Evolutionary conservation across 2,797 vertebrate genomes (phyloP).

Genomic region (Chaenodraco wilsoni): DNA sequence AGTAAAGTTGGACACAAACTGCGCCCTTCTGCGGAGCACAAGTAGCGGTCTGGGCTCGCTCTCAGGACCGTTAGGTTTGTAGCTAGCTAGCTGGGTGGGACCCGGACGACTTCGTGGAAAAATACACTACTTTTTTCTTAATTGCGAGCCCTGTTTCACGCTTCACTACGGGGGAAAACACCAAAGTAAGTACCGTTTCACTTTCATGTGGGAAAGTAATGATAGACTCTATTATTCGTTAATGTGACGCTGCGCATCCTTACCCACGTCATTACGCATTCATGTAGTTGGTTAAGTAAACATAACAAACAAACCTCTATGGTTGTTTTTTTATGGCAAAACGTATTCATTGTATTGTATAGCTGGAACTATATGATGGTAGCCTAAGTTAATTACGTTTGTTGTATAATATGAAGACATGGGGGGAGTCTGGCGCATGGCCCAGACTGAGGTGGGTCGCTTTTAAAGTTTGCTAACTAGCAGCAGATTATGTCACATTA

Average conservation of each 20-base stretch:
- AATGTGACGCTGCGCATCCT: conserved; percentile 46
- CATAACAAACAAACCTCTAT: not conserved
- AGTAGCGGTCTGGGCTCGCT: conserved; percentile 41
- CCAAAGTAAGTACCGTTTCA: conserved; percentile 76
- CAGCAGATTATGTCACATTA: conserved; percentile 23
- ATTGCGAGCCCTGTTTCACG: not conserved
- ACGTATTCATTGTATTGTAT: fast-evolving
- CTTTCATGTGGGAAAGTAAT: conserved; percentile 34
- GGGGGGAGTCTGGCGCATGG: conserved; percentile 17
- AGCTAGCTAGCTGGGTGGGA: conserved; percentile 31
- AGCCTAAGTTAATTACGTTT: too few relatives aligned
- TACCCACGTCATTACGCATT: conserved; percentile 74
- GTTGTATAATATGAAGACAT: not conserved
- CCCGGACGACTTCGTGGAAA: conserved; percentile 7
- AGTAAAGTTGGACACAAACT: conserved; percentile 53
- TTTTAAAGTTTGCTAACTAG: conserved; percentile 38
- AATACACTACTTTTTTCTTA: not conserved
- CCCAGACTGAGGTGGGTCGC: not conserved
- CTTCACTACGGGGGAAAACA: conserved; percentile 17
- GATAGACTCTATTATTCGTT: conserved; percentile 21
- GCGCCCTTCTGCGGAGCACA: conserved; percentile 33
- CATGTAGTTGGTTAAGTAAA: conserved; percentile 32
- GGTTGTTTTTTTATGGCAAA: not conserved
- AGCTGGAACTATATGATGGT: too few relatives aligned
- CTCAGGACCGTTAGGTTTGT: conserved; percentile 62